phyloP scores from a whole-genome alignment of 2,797 vertebrate genomes.

The Phataginus tricuspis region DNA sequence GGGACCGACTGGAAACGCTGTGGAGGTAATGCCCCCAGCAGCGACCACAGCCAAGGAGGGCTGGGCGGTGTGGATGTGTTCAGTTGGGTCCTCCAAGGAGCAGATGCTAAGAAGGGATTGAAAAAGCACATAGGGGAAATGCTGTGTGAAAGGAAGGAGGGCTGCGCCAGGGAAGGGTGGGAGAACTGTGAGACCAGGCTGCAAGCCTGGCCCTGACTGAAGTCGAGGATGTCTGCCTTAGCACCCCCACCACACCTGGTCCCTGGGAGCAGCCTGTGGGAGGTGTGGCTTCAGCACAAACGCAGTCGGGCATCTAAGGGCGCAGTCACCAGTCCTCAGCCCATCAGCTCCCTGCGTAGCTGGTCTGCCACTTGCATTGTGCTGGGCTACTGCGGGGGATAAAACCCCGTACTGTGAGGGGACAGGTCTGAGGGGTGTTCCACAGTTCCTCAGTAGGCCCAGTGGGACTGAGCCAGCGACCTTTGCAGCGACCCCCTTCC shows the following conservation, averaged over 20 bases:
- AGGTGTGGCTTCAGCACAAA: background rate
- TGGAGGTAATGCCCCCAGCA: too few species aligned
- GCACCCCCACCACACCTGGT: background rate
- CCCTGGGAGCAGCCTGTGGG: accelerated
- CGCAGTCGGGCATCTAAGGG: accelerated
- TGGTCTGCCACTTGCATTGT: accelerated
- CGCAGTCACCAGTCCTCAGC: background rate
- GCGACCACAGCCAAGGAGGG: background rate
- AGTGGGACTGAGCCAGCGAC: background rate
- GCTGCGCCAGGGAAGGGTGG: background rate
- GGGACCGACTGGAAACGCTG: background rate
- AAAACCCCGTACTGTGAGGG: background rate
- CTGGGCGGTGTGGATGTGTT: background rate
- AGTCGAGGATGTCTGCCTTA: background rate
- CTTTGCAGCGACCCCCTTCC: background rate
- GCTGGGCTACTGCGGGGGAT: background rate
- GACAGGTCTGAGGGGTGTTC: background rate
- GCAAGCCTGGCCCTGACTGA: background rate
- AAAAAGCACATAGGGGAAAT: background rate
- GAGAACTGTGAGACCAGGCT: background rate
- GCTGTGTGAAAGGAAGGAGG: background rate
- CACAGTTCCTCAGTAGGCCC: background rate
- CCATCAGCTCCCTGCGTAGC: background rate
- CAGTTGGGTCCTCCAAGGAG: background rate
- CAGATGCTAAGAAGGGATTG: background rate